Conservation (phyloP, 2,888 invertebrate species). For the Mantis religiosa region DNA sequence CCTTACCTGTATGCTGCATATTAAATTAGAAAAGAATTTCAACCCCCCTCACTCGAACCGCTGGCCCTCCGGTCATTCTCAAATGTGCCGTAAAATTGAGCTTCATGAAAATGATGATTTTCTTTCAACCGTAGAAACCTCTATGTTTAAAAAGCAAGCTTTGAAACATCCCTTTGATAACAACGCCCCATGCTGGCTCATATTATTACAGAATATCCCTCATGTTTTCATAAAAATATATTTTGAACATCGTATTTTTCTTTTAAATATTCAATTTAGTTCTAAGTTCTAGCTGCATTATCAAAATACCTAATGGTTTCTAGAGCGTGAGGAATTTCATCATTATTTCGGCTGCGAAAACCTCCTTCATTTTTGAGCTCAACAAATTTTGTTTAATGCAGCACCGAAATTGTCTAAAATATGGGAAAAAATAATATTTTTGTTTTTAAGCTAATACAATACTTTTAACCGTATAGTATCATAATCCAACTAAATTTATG, state of each 20-base stretch:
- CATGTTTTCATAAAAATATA: background rate
- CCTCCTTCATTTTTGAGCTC: no score
- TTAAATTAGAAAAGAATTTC: background rate
- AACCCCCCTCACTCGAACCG: background rate
- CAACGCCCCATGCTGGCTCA: background rate
- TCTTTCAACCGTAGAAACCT: background rate
- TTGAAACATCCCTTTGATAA: background rate
- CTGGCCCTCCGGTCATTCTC: constrained; percentile 1
- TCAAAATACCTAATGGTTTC: background rate
- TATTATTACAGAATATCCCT: background rate
- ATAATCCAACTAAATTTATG: no score
- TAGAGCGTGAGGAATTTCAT: background rate
- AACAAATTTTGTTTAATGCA: no score
- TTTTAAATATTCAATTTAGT: background rate
- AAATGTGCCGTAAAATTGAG: constrained; percentile 6
- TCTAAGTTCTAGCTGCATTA: background rate
- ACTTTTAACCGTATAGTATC: no score
- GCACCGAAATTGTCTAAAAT: no score
- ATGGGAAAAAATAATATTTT: no score
- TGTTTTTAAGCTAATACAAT: no score
- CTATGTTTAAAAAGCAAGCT: background rate
- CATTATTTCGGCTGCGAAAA: background rate
- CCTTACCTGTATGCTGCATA: background rate
- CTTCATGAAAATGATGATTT: constrained; percentile 4
- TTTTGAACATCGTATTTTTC: background rate